Evolutionary conservation across 2,113 vertebrate species (phyloP), one percentile per base, ranked within the genome.

Genomic region (Urocynchramus pylzowi): DNA sequence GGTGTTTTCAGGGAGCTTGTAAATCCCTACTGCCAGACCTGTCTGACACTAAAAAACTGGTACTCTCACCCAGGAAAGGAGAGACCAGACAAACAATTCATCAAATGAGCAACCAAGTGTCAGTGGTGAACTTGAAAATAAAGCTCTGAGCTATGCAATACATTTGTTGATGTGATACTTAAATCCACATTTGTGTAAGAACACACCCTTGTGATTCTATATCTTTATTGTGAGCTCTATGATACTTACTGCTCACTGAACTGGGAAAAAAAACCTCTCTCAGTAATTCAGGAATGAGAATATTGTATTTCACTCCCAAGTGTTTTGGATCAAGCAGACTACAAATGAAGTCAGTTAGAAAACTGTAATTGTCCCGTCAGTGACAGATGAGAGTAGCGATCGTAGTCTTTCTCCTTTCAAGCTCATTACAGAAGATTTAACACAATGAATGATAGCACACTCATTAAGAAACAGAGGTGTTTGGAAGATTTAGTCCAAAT

Each of bases 361-460:
- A 56, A n/a, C 49, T 56, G 60, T 61, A 76, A 84, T 87, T 92
- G 71, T 78, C 63, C 45, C 4, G 4, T 82, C 71, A 54, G 27
- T 84, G 64, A 79, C 86, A 88, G 54, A 59, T 28, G n/a, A 44
- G 64, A 94, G 49, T 30, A 61, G 35, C 4, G 10, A 74, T 77
- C 61, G 85, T 45, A 65, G n/a, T 44, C 53, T 68, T 94, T 86
- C 79, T 91, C 27, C 41, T 95, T n/a, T 60, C 27, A 91, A 91
- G 78, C 76, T 87, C 9, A 4, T 97, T 94, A 96, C 89, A 87
- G 44, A 90, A 94, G 83, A 95, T 94, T 97, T 95, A 96, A 44
- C 70, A 45, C 73, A 87, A 92, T 80, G 70, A 96, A n/a, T 94
- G 76, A 82, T 91, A 53, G 31, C 22, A 79, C 57, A 61, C 31